Conservation (phyloP, 2,797 vertebrate genomes). For the Rhabdomys pumilio region DNA sequence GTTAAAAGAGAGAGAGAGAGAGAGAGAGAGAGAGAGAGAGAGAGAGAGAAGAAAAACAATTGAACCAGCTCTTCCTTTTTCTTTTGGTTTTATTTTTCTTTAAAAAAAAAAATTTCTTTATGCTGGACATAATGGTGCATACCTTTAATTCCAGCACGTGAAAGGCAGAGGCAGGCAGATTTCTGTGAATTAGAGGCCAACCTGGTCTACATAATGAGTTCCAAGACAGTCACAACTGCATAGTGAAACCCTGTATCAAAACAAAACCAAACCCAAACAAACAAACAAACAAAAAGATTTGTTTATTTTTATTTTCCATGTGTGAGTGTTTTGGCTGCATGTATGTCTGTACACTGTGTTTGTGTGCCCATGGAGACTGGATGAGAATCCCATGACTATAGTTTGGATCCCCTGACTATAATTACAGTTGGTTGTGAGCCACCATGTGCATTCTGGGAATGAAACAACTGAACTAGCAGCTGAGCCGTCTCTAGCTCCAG, state of each 20-base stretch:
- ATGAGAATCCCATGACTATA: not conserved
- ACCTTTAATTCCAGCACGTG: not conserved
- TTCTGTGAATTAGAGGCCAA: not conserved
- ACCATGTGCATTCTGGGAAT: not conserved
- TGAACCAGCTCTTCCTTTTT: not conserved
- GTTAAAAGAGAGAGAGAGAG: no score
- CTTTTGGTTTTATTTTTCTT: not conserved
- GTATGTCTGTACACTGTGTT: not conserved
- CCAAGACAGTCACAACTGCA: not conserved
- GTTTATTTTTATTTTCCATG: not conserved
- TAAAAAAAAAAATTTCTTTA: not conserved
- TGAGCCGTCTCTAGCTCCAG: not conserved
- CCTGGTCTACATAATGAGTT: not conserved
- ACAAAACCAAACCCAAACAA: not conserved
- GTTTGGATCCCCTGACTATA: no score
- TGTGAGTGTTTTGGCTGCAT: not conserved
- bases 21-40: no score
- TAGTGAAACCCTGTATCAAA: not conserved
- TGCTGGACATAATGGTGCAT: not conserved
- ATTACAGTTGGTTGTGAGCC: not conserved
- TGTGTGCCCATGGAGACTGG: not conserved
- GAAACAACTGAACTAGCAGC: not conserved
- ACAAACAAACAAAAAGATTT: not conserved
- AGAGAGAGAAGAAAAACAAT: constrained; percentile 70
- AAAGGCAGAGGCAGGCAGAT: not conserved